Conservation (phyloP, 1,140 invertebrate genomes). For the Scaptomyza hsui region DNA sequence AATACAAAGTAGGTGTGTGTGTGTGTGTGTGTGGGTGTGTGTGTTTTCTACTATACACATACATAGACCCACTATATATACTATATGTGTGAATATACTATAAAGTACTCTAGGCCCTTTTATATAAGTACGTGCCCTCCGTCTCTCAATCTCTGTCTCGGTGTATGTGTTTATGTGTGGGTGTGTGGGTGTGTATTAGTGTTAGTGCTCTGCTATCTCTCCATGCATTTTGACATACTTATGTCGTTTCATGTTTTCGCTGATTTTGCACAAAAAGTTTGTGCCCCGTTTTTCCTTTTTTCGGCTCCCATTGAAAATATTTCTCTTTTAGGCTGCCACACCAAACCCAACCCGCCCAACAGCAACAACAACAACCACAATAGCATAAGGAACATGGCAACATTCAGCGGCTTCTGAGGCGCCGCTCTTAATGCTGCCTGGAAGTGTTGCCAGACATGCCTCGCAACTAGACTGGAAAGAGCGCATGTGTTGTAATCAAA, state of each 20-base stretch:
- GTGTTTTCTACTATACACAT: conserved; percentile 18
- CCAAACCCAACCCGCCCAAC: not conserved
- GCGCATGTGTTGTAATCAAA: conserved; percentile 71
- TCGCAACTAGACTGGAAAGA: conserved; percentile 43
- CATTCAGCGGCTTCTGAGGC: conserved; percentile 28
- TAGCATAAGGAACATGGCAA: conserved; percentile 2
- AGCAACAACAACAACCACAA: conserved; percentile 1
- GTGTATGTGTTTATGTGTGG: conserved; percentile 10
- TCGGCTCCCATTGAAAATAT: conserved; percentile 48
- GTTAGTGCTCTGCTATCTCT: conserved; percentile 64
- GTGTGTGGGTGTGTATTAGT: conserved; percentile 27
- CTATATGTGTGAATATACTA: conserved; percentile 38
- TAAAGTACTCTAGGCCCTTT: conserved; percentile 76
- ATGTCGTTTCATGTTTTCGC: conserved; percentile 81
- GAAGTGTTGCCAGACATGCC: conserved; percentile 27
- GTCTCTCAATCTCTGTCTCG: conserved; percentile 41
- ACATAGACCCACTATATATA: conserved; percentile 25
- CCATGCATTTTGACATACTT: conserved; percentile 82
- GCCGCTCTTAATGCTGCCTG: conserved; percentile 57
- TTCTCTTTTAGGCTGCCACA: conserved; percentile 54
- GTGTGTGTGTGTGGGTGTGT: not conserved
- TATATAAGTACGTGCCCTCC: conserved; percentile 77
- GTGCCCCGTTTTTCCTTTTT: conserved; percentile 43
- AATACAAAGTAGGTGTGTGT: conserved; percentile 29
- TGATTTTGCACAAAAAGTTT: conserved; percentile 76